These are phyloP conservation scores for Albula goreensis DNA, from an alignment of 2,113 vertebrate species.

Conservation along the genomic window DNA sequence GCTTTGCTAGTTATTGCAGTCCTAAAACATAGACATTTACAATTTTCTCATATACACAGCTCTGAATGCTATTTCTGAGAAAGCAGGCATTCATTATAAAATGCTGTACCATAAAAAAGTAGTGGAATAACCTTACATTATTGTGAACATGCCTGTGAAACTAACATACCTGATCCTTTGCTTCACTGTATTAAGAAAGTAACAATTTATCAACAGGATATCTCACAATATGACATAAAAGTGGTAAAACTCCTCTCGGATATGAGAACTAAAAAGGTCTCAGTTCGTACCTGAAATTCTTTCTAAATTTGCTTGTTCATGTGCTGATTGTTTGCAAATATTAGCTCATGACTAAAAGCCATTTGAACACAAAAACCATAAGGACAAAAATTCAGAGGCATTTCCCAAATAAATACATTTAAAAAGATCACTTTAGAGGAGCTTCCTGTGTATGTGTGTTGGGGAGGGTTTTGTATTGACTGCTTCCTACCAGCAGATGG, in stretches of 20 bases:
- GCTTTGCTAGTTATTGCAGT: not conserved
- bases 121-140: not conserved
- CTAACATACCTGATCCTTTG: not conserved
- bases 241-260: conserved; percentile 1
- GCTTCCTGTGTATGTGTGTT: no score
- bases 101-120: not conserved
- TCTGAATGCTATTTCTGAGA: not conserved
- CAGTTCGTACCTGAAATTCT: not conserved
- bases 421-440: not conserved
- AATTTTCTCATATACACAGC: not conserved
- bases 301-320: not conserved
- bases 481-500: conserved; percentile 60
- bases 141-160: not conserved
- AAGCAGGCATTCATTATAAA: not conserved
- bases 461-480: conserved; percentile 15
- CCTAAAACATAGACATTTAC: not conserved
- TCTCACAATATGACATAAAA: not conserved
- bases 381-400: conserved; percentile 14
- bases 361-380: not conserved
- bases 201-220: not conserved
- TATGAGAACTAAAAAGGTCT: not conserved
- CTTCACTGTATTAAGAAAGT: not conserved
- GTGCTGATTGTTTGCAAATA: not conserved
- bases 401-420: conserved; percentile 29
- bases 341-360: not conserved